A percentile compares a stretch with the other conserved stretches of the same genome.
Conservation (phyloP, 53 echinoderm and acorn worm species). For the Patiria pectinifera region DNA sequence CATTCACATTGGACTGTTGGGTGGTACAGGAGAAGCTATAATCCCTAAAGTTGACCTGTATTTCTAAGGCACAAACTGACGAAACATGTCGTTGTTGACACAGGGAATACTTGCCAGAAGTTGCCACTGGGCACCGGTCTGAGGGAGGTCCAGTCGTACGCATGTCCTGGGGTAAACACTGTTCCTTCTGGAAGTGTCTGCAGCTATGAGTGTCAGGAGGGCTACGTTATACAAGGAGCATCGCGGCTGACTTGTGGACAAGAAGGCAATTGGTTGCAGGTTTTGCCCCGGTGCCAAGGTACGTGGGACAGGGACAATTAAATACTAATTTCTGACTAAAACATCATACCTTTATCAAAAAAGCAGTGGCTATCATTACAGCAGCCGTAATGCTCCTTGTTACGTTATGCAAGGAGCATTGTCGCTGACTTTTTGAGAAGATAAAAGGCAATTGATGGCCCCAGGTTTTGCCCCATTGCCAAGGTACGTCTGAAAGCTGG, state of each 20-base stretch:
- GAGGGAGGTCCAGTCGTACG: background rate
- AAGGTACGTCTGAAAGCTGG: background rate
- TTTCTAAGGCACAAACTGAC: background rate
- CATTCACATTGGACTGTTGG: too few species aligned
- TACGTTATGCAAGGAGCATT: slow-evolving; percentile 43
- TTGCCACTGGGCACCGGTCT: background rate
- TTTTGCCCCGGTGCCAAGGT: slow-evolving; percentile 16
- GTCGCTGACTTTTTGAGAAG: background rate
- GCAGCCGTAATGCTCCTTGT: too few species aligned
- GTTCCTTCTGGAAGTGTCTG: slow-evolving; percentile 58
- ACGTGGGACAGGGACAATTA: too few species aligned
- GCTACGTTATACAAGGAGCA: slow-evolving; percentile 50
- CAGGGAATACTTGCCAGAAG: slow-evolving; percentile 15
- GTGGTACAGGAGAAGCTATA: too few species aligned
- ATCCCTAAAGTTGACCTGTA: too few species aligned
- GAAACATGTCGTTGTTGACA: background rate
- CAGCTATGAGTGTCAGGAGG: slow-evolving; percentile 46
- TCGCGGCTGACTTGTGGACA: background rate
- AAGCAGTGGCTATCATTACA: too few species aligned
- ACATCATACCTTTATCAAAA: too few species aligned
- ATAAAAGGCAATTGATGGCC: slow-evolving; percentile 2
- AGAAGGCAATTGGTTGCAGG: slow-evolving; percentile 23
- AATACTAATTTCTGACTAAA: too few species aligned
- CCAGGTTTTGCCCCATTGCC: slow-evolving; percentile 11
- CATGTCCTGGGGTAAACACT: background rate